Base-by-base conservation (phyloP, 2,113 vertebrate species). In the Rhinolophus ferrumequinum region DNA sequence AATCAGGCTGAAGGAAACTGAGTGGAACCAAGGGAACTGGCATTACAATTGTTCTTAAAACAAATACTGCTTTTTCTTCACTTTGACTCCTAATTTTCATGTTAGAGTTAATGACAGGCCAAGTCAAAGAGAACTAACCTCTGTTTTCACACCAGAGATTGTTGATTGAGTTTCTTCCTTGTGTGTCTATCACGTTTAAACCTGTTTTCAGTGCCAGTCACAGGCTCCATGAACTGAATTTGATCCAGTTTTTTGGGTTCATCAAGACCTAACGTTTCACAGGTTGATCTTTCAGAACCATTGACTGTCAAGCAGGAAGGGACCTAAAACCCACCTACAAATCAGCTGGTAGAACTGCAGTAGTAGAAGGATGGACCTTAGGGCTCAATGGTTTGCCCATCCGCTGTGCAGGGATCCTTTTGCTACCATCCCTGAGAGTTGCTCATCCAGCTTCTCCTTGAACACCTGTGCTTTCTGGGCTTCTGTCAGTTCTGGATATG, bases 11-110 rank as follows among this genome's bases (percentile, higher is more conserved):
- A 76, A 88, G 33, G 38, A 47, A 64, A 69, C 75, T n/a, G 50
- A 94, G 41, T 87, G 28, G 35, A 94, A 79, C 35, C 50, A 26
- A 95, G 44, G 75, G 73, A 83, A 69, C 28, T 76, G 60, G n/a
- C 56, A 44, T 94, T 92, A 83, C 35, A 90, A 67, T 95, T 92
- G 35, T 94, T 94, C 75, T 95, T 66, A 84, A 93, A 52, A 66
- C 82, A 93, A 85, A 70, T 60, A 58, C 15, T 83, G 8, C 69
- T 69, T 8, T 33, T 86, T 44, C 69, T 94, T 95, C 28, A 66
- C 56, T 89, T 90, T 82, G 38, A 50, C 69, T 93, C 69, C 50
- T 35, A 79, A 56, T 69, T 95, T 94, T 95, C 35, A 4, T 64
- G 33, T 66, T 75, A 79, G 75, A 28, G 16, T 90, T 94, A 80